Percentiles rank a stretch among this genome's conserved stretches.
Conservation (phyloP, 2,797 vertebrate genomes). For the Urosaurus nigricauda region DNA sequence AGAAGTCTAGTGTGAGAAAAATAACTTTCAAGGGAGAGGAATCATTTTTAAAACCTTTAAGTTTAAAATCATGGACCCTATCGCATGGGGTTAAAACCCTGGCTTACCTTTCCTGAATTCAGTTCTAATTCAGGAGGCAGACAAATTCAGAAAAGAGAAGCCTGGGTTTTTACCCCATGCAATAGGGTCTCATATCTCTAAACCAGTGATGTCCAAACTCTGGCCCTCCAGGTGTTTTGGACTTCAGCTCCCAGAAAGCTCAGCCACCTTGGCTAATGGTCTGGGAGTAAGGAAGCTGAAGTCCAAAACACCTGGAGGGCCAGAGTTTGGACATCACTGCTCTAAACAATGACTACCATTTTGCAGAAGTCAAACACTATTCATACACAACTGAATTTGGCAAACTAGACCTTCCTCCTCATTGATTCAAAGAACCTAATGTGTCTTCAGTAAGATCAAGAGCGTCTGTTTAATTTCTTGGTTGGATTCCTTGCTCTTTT, state of each 20-base stretch:
- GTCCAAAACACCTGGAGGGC: too few relatives aligned
- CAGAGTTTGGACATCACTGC: too few relatives aligned
- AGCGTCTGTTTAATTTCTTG: constrained; percentile 34
- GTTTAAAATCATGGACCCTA: neutral
- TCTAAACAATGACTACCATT: neutral
- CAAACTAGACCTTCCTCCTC: neutral
- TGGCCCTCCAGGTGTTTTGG: too few relatives aligned
- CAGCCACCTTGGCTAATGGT: too few relatives aligned
- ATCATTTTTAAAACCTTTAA: neutral
- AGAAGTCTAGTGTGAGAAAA: neutral
- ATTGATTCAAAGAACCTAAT: constrained; percentile 33
- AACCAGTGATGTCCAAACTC: too few relatives aligned
- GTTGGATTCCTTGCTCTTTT: neutral
- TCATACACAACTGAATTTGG: neutral
- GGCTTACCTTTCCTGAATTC: too few relatives aligned
- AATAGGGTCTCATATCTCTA: neutral
- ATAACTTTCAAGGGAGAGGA: neutral
- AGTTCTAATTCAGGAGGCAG: too few relatives aligned
- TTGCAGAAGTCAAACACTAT: constrained; percentile 20
- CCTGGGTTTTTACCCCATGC: too few relatives aligned
- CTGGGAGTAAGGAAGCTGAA: too few relatives aligned
- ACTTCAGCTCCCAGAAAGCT: too few relatives aligned
- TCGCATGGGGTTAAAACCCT: too few relatives aligned
- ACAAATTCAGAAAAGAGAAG: too few relatives aligned
- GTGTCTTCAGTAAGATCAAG: constrained; percentile 25